phyloP scores from a whole-genome alignment of 2,113 vertebrate genomes.

The Microcebus ravelobensis region DNA sequence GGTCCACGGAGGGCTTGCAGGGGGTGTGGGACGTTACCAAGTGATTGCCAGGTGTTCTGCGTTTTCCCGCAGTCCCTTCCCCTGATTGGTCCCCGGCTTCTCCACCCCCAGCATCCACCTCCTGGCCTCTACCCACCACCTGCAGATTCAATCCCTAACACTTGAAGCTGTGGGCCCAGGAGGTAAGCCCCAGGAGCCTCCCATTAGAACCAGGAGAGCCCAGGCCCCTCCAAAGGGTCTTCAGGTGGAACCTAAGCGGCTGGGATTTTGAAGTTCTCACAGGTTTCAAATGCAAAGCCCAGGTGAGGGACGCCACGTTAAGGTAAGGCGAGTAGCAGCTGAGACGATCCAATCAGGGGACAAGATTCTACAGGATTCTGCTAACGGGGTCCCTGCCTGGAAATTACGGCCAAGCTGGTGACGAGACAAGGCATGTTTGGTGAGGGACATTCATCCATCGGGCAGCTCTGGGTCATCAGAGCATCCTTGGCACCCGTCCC shows the following conservation, averaged over 20 bases:
- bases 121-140: too few relatives aligned
- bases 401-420: background rate
- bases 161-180: background rate
- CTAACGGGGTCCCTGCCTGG: accelerated
- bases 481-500: background rate
- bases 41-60: too few relatives aligned
- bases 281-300: background rate
- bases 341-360: background rate
- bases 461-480: accelerated
- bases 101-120: too few relatives aligned
- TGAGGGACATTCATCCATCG: accelerated
- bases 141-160: too few relatives aligned
- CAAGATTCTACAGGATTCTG: background rate
- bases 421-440: background rate
- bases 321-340: too few relatives aligned
- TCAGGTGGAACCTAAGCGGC: too few relatives aligned
- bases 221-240: background rate
- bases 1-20: too few relatives aligned
- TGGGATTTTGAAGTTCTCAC: background rate
- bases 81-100: too few relatives aligned
- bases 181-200: background rate
- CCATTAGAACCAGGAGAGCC: background rate
- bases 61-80: too few relatives aligned
- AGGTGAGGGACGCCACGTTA: accelerated
- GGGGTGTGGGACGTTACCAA: too few relatives aligned